A percentile compares a stretch with the other conserved stretches of the same genome.
Evolutionary conservation across 2,113 vertebrate species (phyloP).

Genomic region (Progne subis): DNA sequence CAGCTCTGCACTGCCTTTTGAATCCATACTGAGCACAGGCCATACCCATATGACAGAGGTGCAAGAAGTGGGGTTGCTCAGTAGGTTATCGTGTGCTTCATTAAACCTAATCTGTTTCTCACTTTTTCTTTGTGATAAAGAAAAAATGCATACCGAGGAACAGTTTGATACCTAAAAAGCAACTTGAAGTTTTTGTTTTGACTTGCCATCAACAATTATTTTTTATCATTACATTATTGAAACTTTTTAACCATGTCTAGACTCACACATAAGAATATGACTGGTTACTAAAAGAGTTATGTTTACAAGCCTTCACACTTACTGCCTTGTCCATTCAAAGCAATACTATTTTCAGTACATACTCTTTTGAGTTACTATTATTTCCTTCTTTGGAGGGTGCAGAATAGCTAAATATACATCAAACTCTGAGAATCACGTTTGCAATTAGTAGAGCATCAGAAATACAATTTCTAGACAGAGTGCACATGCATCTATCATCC

Average conservation of each 20-base stretch:
- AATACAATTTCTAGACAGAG: background rate
- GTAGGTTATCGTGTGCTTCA: background rate
- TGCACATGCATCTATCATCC: background rate
- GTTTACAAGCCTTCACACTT: background rate
- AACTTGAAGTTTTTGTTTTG: background rate
- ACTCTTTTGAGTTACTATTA: background rate
- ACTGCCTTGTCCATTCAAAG: background rate
- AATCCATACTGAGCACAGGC: background rate
- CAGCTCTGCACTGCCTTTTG: background rate
- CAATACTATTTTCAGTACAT: background rate
- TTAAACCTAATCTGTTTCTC: background rate
- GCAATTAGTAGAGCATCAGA: background rate
- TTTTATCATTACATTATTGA: background rate
- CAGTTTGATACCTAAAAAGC: background rate
- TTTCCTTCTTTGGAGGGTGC: background rate
- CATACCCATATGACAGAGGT: accelerated
- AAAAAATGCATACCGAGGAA: background rate
- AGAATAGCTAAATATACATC: background rate
- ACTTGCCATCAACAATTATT: background rate
- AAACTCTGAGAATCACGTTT: background rate
- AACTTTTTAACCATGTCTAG: background rate
- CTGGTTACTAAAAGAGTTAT: background rate
- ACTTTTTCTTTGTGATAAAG: background rate
- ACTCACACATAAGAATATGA: background rate
- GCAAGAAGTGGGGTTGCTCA: background rate